Base-by-base conservation (phyloP, 2,888 invertebrate genomes). In the Idaea aversata region DNA sequence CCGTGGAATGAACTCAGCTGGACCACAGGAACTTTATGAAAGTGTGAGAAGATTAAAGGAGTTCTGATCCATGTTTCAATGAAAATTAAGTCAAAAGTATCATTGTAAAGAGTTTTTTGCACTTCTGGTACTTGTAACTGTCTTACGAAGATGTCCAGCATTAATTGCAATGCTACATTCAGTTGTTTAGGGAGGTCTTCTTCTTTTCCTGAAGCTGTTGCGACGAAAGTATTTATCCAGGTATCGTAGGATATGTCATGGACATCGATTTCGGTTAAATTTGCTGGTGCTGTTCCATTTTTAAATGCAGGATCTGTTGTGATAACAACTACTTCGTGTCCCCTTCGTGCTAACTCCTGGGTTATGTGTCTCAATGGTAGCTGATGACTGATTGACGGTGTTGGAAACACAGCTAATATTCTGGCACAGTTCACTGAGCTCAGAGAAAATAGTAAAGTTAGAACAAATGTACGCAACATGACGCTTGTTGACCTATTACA, bases 321-420 rank as follows among this genome's bases (percentile, higher is more conserved):
- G 0, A 90, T 68, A 0, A 90, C 75, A 0, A 84, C 78, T 0
- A 93, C 67, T 59, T 92, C 79, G 66, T 93, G 93, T 0, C 91
- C 91, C n/a, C 86, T 76, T 58, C 73, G 80, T 0, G 82, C 82
- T 59, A 94, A 71, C 59, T 86, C 88, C n/a, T 81, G 74, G 4
- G 84, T 82, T 0, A 93, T 63, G 0, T 82, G 77, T 59, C 83
- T 78, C 64, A 82, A 88, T 0, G 85, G 83, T 0, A 88, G 73
- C 74, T 91, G 90, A 63, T 93, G 93, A 64, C 91, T 93, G 25
- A 88, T 77, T 0, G 89, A 87, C 0, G 90, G 84, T 2, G 75
- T 71, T 0, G 90, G 82, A 38, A 86, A 75, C 0, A 87, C 70
- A 0, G 78, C 86, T 13, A 93, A 63, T 62, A 93, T 92, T 66